Base-by-base conservation (phyloP, 2,888 invertebrate species). In the Folsomia manolachei region DNA sequence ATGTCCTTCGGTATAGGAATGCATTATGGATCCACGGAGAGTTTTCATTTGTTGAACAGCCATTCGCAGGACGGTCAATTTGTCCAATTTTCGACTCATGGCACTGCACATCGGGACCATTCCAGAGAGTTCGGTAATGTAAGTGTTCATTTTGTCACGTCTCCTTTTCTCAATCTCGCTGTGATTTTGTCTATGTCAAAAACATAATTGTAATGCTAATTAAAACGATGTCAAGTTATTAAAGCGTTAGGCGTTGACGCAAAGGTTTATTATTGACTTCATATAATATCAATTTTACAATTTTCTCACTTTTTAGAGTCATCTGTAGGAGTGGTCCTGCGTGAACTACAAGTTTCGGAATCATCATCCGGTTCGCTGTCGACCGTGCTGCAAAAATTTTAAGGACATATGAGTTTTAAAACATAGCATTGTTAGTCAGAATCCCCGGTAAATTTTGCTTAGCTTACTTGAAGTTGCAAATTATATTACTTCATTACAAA, bases 71-170 rank as follows among this genome's bases (percentile, higher is more conserved):
- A 89, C 89, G 0, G 95, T 96, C 80, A 97, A 86, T 85, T 97
- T 97, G 85, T 97, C 97, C 82, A 96, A 85, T 85, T 97, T 97
- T 70, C 95, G 87, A 39, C 94, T 91, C 92, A 95, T 93, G 1
- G 94, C 93, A 81, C 91, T 91, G 83, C 96, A 97, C 93, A 95
- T 94, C 0, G 96, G 97, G 23, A 97, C 89, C 89, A 97, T 91
- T 19, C 91, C 87, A 68, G 94, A 92, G 71, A 97, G 84, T 84
- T 97, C 95, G 1, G 91, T 89, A 81, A 97, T 96, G 84, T 95
- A 95, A 0, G 92, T 93, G 86, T 97, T 97, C 95, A 97, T 97
- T 85, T 96, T 97, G 84, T 97, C 95, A 27, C 97, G 88, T 0
- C 97, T 88, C 0, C 96, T 87, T 84, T 97, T 97, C 85, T 97